These are phyloP conservation scores for Nixonia krombeini DNA, from an alignment of 1,140 invertebrate species.

Conservation along the genomic window DNA sequence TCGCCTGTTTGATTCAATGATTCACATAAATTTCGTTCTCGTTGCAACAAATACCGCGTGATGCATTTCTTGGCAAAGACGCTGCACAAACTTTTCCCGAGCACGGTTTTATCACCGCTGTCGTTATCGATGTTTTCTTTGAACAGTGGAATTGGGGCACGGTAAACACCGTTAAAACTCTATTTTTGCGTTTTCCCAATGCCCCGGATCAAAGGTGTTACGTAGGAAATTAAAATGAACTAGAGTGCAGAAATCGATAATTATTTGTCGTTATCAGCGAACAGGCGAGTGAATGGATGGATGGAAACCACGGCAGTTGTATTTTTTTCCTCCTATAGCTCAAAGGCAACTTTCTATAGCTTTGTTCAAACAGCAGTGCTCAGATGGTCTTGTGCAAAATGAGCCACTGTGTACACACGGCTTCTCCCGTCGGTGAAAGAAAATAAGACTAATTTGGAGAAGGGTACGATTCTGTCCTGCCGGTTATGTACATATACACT, in stretches of 20 bases:
- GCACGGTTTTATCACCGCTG: too few relatives aligned
- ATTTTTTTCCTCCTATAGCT: constrained; percentile 16
- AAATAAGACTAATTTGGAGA: constrained; percentile 45
- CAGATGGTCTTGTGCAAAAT: constrained; percentile 59
- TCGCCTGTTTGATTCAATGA: constrained; percentile 44
- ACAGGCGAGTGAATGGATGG: too few relatives aligned
- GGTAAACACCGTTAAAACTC: too few relatives aligned
- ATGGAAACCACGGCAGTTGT: constrained; percentile 5
- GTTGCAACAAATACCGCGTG: constrained; percentile 24
- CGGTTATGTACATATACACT: constrained; percentile 30
- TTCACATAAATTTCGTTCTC: constrained; percentile 32
- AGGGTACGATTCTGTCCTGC: constrained; percentile 32
- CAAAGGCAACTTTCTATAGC: constrained; percentile 26
- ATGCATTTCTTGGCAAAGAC: too few relatives aligned
- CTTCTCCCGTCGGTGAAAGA: constrained; percentile 35
- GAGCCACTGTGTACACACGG: constrained; percentile 60
- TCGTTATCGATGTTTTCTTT: too few relatives aligned
- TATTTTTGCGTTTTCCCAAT: too few relatives aligned
- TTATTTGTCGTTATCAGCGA: too few relatives aligned
- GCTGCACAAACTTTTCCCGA: too few relatives aligned
- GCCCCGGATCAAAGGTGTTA: too few relatives aligned
- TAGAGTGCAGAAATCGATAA: too few relatives aligned
- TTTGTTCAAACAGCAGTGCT: constrained; percentile 57
- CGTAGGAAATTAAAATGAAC: too few relatives aligned
- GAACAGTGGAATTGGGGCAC: too few relatives aligned